Conservation (phyloP, 2,888 invertebrate genomes). For the Horisme vitalbata region DNA sequence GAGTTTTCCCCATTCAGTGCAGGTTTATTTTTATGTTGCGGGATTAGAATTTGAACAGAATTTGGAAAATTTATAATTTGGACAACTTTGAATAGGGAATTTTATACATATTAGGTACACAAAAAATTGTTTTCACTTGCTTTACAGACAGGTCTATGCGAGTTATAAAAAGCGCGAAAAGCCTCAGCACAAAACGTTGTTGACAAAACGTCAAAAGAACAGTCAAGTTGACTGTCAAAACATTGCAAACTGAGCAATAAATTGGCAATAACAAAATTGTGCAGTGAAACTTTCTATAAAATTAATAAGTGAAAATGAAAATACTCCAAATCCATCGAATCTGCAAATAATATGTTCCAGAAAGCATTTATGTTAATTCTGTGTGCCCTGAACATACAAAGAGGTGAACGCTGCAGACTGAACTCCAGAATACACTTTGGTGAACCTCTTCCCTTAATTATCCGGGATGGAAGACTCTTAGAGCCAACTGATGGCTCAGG, state of each 20-base stretch:
- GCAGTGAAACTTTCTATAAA: not conserved
- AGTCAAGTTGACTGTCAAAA: too few relatives aligned
- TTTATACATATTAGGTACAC: too few relatives aligned
- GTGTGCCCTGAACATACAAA: conserved; percentile 53
- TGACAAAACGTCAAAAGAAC: not conserved
- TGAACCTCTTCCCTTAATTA: conserved; percentile 62
- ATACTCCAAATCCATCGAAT: not conserved
- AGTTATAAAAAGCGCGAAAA: too few relatives aligned
- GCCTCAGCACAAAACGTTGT: too few relatives aligned
- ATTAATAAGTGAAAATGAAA: conserved; percentile 16
- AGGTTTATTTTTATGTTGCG: too few relatives aligned
- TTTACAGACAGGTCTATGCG: too few relatives aligned
- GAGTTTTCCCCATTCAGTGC: too few relatives aligned
- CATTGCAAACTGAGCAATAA: too few relatives aligned
- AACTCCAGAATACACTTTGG: conserved; percentile 59
- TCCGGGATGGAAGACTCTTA: conserved; percentile 55
- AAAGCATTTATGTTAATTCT: conserved; percentile 53
- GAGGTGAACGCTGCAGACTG: conserved; percentile 51
- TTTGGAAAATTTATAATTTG: too few relatives aligned
- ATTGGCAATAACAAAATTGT: not conserved
- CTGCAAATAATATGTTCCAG: conserved; percentile 45
- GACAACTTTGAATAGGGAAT: too few relatives aligned
- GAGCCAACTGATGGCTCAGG: conserved; percentile 63
- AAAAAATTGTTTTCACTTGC: too few relatives aligned
- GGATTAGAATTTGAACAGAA: too few relatives aligned